A percentile compares a stretch with the other conserved stretches of the same genome.
phyloP scores from a whole-genome alignment of 1,140 invertebrate species.

The Daktulosphaira vitifoliae region DNA sequence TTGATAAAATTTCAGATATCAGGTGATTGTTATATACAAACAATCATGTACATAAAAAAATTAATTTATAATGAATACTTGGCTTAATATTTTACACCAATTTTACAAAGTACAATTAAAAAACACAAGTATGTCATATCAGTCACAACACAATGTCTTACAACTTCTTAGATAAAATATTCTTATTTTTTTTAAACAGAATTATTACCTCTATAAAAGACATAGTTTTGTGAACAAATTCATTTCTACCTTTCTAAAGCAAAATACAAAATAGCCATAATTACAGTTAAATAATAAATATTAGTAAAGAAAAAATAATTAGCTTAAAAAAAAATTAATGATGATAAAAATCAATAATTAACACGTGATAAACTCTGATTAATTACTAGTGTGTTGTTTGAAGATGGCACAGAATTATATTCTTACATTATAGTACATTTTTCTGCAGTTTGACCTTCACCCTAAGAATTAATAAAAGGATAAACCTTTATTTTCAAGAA shows the following conservation, averaged over 20 bases:
- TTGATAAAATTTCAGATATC: too few species aligned
- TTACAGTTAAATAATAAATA: not conserved
- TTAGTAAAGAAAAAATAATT: slow-evolving; percentile 4
- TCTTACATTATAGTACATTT: slow-evolving; percentile 33
- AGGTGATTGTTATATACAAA: too few species aligned
- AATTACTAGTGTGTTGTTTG: slow-evolving; percentile 15
- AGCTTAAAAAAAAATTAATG: slow-evolving; percentile 20
- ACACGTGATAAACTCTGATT: slow-evolving; percentile 29
- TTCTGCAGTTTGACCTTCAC: slow-evolving; percentile 17
- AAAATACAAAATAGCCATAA: slow-evolving; percentile 3
- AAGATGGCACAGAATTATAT: not conserved
- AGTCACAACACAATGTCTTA: too few species aligned
- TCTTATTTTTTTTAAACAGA: too few species aligned
- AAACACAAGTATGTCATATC: too few species aligned
- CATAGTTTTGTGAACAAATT: not conserved
- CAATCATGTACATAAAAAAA: too few species aligned
- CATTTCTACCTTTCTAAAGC: not conserved
- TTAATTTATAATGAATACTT: too few species aligned
- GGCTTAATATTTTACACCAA: too few species aligned
- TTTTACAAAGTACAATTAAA: too few species aligned
- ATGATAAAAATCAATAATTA: slow-evolving; percentile 22
- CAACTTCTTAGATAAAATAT: too few species aligned
- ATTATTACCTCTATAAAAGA: not conserved
- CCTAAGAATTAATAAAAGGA: slow-evolving; percentile 25
- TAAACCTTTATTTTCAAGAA: too few species aligned